Conservation (phyloP, 2,797 vertebrate genomes). For the Labroides dimidiatus region DNA sequence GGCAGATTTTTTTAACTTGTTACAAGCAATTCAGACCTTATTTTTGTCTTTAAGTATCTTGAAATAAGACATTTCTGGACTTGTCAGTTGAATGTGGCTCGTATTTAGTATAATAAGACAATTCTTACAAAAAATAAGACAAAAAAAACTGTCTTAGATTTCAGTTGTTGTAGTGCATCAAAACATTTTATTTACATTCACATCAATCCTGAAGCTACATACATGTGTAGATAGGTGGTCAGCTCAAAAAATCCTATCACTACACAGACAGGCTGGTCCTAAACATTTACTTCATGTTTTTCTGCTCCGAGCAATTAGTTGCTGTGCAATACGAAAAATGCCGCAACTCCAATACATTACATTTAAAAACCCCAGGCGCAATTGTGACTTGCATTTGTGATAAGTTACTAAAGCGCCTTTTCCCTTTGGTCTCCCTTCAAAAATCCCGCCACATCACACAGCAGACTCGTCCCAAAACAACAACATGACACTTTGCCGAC, state of each 20-base stretch:
- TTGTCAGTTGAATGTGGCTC: too few species aligned
- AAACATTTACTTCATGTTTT: conserved; percentile 3
- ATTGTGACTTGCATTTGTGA: conserved; percentile 66
- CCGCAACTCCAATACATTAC: conserved; percentile 35
- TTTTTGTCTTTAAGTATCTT: too few species aligned
- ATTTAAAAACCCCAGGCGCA: conserved; percentile 45
- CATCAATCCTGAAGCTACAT: not conserved
- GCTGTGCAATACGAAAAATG: conserved; percentile 17
- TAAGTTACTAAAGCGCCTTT: conserved; percentile 67
- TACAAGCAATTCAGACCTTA: too few species aligned
- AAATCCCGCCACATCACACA: conserved; percentile 79
- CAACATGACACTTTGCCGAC: conserved; percentile 79
- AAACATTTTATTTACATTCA: not conserved
- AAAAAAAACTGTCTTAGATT: too few species aligned
- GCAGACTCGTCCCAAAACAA: conserved; percentile 78
- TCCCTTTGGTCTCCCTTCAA: conserved; percentile 78
- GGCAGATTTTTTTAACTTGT: too few species aligned
- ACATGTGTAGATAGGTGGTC: not conserved
- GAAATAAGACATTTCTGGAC: too few species aligned
- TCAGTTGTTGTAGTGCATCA: too few species aligned
- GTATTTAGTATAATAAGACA: too few species aligned
- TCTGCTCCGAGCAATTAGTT: conserved; percentile 19
- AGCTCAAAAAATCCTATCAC: conserved; percentile 4
- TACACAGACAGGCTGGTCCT: not conserved
- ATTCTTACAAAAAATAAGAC: too few species aligned